Evolutionary conservation across 2,797 vertebrate species (phyloP).

Genomic region (Platyrinchus mystaceus): DNA sequence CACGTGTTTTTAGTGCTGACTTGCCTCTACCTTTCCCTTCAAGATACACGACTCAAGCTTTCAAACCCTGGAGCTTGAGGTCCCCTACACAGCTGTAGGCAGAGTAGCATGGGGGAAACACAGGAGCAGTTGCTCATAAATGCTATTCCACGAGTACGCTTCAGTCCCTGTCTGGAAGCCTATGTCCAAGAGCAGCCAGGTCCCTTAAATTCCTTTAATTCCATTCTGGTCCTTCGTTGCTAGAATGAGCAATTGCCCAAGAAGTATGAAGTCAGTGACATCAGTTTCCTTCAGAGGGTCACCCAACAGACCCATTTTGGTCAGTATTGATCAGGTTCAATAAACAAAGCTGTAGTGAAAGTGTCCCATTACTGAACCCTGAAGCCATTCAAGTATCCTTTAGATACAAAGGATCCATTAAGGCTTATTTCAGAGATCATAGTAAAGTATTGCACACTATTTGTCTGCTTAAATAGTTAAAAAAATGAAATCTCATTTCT

Average conservation of each 20-base stretch:
- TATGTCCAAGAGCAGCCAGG: neutral
- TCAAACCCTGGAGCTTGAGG: neutral
- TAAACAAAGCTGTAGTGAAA: conserved; percentile 19
- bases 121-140: neutral
- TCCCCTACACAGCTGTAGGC: neutral
- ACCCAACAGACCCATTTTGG: neutral
- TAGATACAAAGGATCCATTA: conserved; percentile 18
- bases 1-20: neutral
- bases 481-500: conserved; percentile 3
- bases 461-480: conserved; percentile 21
- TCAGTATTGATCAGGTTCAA: neutral
- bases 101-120: neutral
- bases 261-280: neutral
- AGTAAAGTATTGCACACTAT: conserved; percentile 38
- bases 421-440: conserved; percentile 39
- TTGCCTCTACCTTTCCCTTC: neutral
- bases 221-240: neutral
- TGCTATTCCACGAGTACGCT: rapidly evolving
- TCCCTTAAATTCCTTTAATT: conserved; percentile 24
- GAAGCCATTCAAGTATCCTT: conserved; percentile 38
- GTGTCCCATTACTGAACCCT: neutral
- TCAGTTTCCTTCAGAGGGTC: neutral
- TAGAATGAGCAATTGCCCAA: neutral
- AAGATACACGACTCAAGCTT: neutral
- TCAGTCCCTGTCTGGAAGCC: neutral